These are phyloP conservation scores for Ligdia adustata DNA, from an alignment of 2,888 invertebrate genomes.

Conservation along the genomic window DNA sequence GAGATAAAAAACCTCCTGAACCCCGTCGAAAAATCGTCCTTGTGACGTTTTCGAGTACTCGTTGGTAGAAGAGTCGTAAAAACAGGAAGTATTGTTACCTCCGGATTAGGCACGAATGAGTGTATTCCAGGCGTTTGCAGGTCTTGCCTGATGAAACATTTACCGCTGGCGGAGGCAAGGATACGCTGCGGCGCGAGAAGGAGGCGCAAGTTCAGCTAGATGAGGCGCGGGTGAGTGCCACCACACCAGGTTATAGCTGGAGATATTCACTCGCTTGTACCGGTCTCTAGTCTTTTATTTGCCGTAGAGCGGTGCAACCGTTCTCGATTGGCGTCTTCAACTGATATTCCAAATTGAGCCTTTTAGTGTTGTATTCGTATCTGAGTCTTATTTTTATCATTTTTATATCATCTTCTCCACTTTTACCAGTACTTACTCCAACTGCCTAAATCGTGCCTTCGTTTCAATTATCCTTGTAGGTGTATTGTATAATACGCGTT, in stretches of 20 bases:
- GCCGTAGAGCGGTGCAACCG: constrained; percentile 7
- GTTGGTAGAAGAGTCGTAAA: constrained; percentile 5
- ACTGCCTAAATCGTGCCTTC: not conserved
- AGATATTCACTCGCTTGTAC: constrained; percentile 20
- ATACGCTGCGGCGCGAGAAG: constrained; percentile 94
- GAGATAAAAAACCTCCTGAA: no score
- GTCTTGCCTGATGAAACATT: constrained; percentile 88
- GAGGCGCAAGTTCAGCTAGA: constrained; percentile 89
- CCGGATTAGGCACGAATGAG: constrained; percentile 20
- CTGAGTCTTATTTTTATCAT: constrained; percentile 15
- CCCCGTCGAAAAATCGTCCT: no score
- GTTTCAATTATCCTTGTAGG: no score
- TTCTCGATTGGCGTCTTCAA: constrained; percentile 8
- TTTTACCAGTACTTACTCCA: not conserved
- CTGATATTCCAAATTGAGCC: constrained; percentile 4
- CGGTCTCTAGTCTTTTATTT: constrained; percentile 20
- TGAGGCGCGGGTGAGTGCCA: constrained; percentile 43
- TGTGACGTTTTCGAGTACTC: not conserved
- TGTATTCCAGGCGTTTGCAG: constrained; percentile 85
- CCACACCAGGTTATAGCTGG: constrained; percentile 13
- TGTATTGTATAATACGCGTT: no score
- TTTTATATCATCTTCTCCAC: not conserved
- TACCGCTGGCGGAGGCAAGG: constrained; percentile 92
- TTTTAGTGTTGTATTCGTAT: no score
- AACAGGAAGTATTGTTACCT: constrained; percentile 4